Conservation (phyloP, 2,797 vertebrate species). For the Oceanodroma leucorhoa region DNA sequence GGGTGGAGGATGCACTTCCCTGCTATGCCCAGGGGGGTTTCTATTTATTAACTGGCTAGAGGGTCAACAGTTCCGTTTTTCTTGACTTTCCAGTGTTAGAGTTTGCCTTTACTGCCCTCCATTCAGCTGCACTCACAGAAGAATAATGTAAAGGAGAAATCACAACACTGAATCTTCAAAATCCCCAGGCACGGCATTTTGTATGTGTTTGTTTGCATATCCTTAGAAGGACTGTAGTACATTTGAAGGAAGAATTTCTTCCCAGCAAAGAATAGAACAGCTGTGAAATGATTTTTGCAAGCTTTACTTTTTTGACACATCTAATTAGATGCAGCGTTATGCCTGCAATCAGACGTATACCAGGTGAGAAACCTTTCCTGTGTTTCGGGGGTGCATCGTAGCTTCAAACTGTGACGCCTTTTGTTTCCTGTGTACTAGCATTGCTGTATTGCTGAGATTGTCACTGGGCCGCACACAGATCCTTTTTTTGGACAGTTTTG, state of each 20-base stretch:
- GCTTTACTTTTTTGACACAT: slow-evolving; percentile 12
- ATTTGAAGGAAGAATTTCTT: background rate
- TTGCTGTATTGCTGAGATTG: background rate
- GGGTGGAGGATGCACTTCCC: background rate
- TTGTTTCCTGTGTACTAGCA: background rate
- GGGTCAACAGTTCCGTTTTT: background rate
- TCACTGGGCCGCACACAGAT: background rate
- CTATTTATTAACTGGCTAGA: background rate
- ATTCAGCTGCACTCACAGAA: background rate
- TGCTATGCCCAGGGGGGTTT: background rate
- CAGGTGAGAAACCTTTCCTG: slow-evolving; percentile 19
- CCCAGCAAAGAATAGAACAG: background rate
- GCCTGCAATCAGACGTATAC: background rate
- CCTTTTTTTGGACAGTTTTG: background rate
- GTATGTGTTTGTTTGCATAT: background rate
- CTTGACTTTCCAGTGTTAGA: background rate
- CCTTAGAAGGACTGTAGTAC: background rate
- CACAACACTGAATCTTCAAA: background rate
- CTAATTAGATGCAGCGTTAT: background rate
- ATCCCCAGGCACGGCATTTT: background rate
- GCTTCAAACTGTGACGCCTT: background rate
- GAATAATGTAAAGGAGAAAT: background rate
- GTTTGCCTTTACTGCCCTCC: background rate
- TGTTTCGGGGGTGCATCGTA: background rate
- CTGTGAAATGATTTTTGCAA: slow-evolving; percentile 9